These are phyloP conservation scores for Trematocara marginatum DNA, from an alignment of 2,113 vertebrate genomes.

Conservation along the genomic window DNA sequence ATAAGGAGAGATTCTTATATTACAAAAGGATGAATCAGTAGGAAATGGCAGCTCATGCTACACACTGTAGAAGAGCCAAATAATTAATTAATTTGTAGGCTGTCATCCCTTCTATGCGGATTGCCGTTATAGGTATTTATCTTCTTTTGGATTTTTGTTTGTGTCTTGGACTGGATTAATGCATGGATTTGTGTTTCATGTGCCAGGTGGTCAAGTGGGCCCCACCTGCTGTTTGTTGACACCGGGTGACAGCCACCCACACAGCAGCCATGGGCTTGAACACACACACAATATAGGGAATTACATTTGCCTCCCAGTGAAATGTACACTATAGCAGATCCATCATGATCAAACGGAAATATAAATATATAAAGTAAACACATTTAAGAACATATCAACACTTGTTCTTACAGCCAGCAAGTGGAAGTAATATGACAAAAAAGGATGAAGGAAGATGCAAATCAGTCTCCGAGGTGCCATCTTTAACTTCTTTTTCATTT, in stretches of 20 bases:
- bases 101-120: neutral
- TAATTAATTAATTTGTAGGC: neutral
- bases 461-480: neutral
- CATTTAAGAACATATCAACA: neutral
- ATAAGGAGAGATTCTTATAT: neutral
- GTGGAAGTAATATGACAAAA: neutral
- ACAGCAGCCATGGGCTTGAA: neutral
- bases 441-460: neutral
- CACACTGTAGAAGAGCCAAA: neutral
- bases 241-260: neutral
- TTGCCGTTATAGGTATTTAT: neutral
- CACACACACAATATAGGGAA: neutral
- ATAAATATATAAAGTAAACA: neutral
- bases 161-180: neutral
- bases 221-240: conserved; percentile 11
- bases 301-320: neutral
- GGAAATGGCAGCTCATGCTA: neutral
- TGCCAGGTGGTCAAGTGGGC: neutral
- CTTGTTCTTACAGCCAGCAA: neutral
- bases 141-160: neutral
- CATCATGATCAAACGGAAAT: neutral
- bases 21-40: neutral
- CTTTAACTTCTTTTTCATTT: neutral
- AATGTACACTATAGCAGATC: neutral
- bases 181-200: neutral